Evolutionary conservation across 1,140 invertebrate genomes (phyloP), one percentile per base, ranked within the genome.

Genomic region (Leptopilina clavipes): DNA sequence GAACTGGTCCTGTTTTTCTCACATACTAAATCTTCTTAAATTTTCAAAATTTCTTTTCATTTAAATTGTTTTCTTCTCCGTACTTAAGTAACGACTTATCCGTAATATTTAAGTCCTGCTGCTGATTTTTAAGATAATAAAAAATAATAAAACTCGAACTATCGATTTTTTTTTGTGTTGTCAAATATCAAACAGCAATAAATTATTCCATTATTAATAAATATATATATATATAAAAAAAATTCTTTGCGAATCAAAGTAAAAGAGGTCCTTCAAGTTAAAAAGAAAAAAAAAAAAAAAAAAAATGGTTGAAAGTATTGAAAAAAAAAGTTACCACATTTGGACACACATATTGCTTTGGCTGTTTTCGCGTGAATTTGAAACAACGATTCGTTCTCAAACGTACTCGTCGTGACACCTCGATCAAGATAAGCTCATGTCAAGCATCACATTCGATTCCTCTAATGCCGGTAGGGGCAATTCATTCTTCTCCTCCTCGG

Each of bases 191-290:
- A 87, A 88, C 79, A 87, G 85, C 83, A 89, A 89, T 89, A 89
- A 89, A 89, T 89, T 89, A 89, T 78, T 78, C 85, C 84, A 86
- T 83, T n/a, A n/a, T n/a, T 79, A 87, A 89, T 87, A 89, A 88
- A 87, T 87, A 88, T 87, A 84, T 89, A 88, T 87, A 86, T 86
- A 88, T 87, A 87, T 88, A 87, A 40, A 40, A 31, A 40, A 40
- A 40, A 40, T 40, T 40, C 37, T 40, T 40, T 87, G 82, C 82
- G 86, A 65, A 74, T 86, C 80, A 85, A 85, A 87, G 86, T 86
- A 85, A 88, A 88, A 88, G 82, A 88, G 76, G 82, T 86, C 81
- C 83, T 83, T 76, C 73, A 74, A 59, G 76, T 75, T 79, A 77
- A 74, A 72, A 83, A 84, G 76, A 81, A 83, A 6, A 40, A 81